These are phyloP conservation scores for Scaptomyza graminum DNA, from an alignment of 1,140 invertebrate genomes.

Conservation along the genomic window DNA sequence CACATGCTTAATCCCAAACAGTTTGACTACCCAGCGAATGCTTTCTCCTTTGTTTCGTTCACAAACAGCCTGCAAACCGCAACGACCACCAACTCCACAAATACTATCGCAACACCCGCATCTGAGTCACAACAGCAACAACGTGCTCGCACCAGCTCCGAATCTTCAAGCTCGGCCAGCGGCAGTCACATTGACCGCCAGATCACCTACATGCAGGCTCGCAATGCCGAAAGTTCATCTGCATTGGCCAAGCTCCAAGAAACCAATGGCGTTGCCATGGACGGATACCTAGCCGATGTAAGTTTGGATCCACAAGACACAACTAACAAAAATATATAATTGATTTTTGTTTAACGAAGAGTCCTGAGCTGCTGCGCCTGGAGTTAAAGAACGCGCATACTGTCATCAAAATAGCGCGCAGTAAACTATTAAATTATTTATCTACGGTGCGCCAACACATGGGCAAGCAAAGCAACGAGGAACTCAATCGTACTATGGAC, in stretches of 20 bases:
- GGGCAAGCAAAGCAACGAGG: slow-evolving; percentile 59
- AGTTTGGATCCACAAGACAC: slow-evolving; percentile 2
- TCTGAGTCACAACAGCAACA: slow-evolving; percentile 1
- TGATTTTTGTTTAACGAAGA: slow-evolving; percentile 53
- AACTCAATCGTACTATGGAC: slow-evolving; percentile 80
- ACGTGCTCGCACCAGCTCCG: slow-evolving; percentile 49
- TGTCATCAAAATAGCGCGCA: slow-evolving; percentile 81
- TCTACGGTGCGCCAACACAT: slow-evolving; percentile 73
- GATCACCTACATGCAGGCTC: slow-evolving; percentile 67
- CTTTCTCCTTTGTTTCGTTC: slow-evolving; percentile 72
- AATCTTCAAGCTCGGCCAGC: slow-evolving; percentile 29
- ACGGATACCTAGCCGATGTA: slow-evolving; percentile 75
- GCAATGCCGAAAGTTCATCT: slow-evolving; percentile 63
- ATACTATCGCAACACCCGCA: slow-evolving; percentile 5
- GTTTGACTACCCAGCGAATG: slow-evolving; percentile 76
- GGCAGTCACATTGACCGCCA: slow-evolving; percentile 61
- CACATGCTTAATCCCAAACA: slow-evolving; percentile 86
- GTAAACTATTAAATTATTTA: slow-evolving; percentile 83
- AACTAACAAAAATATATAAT: slow-evolving; percentile 2
- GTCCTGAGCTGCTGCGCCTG: slow-evolving; percentile 78
- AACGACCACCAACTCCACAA: neutral
- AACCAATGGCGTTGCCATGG: slow-evolving; percentile 62
- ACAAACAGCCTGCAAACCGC: slow-evolving; percentile 13
- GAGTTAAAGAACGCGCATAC: slow-evolving; percentile 84
- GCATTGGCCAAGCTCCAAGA: slow-evolving; percentile 59